Conservation (phyloP, 2,888 invertebrate genomes). For the Ornithoptera priamus region DNA sequence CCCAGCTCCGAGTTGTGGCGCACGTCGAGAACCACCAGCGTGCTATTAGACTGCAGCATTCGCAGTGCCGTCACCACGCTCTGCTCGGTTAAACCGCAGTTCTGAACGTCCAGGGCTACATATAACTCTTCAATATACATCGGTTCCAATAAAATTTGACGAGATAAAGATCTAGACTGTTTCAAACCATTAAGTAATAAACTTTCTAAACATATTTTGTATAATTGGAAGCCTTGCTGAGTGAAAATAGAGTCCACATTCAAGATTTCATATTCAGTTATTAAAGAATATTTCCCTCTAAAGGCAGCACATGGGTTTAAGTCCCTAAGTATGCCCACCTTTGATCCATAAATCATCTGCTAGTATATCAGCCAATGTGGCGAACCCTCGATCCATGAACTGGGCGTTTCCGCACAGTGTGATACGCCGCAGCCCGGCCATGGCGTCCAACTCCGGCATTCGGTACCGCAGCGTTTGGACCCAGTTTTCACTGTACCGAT, state of each 20-base stretch:
- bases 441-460: conserved; percentile 84
- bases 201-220: too few relatives aligned
- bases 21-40: conserved; percentile 85
- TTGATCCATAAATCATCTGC: conserved; percentile 91
- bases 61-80: conserved; percentile 79
- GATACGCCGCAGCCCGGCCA: conserved; percentile 86
- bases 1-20: conserved; percentile 80
- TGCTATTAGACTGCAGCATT: conserved; percentile 82
- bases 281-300: too few relatives aligned
- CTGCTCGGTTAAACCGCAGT: conserved; percentile 85
- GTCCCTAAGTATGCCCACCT: conserved; percentile 51
- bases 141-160: neutral
- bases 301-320: too few relatives aligned
- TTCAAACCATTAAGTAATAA: too few relatives aligned
- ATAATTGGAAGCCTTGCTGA: too few relatives aligned
- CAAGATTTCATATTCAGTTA: too few relatives aligned
- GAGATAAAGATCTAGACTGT: too few relatives aligned
- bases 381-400: conserved; percentile 83
- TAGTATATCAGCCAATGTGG: conserved; percentile 82
- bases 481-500: conserved; percentile 90
- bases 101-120: conserved; percentile 85
- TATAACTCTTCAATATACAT: neutral
- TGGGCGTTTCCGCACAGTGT: conserved; percentile 85
- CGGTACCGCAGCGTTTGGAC: conserved; percentile 89
- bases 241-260: too few relatives aligned